These are phyloP conservation scores for Archocentrus centrarchus DNA, from an alignment of 2,113 vertebrate species.

Conservation along the genomic window DNA sequence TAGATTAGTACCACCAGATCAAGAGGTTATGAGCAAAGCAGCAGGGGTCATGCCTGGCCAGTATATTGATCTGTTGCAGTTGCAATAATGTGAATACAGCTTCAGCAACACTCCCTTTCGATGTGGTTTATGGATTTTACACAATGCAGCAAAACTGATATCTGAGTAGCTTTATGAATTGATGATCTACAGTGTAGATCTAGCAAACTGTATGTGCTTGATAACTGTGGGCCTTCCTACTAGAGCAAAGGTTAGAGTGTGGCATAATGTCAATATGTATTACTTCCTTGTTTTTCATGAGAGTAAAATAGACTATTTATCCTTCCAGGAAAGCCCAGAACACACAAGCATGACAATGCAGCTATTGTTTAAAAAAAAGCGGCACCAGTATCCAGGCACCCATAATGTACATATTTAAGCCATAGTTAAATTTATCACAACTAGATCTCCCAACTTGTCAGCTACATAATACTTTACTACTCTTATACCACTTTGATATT, in stretches of 20 bases:
- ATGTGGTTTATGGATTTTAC: constrained; percentile 62
- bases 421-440: background rate
- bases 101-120: constrained; percentile 39
- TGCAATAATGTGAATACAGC: constrained; percentile 42
- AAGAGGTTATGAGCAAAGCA: constrained; percentile 1
- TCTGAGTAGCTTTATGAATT: constrained; percentile 2
- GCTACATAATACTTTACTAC: background rate
- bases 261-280: constrained; percentile 22
- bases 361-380: background rate
- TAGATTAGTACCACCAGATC: constrained; percentile 28
- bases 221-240: background rate
- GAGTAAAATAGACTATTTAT: background rate
- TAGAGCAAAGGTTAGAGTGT: constrained; percentile 69
- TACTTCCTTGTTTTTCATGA: constrained; percentile 55
- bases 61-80: constrained; percentile 44
- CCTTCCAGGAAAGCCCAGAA: background rate
- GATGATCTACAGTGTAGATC: background rate
- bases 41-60: constrained; percentile 23
- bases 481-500: no score
- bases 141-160: constrained; percentile 46
- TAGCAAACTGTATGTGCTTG: background rate
- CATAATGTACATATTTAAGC: background rate
- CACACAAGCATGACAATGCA: background rate
- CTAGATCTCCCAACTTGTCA: background rate
- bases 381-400: background rate